Evolutionary conservation across 1,140 invertebrate genomes (phyloP), one percentile per base, ranked within the genome.

Genomic region (Dinoponera quadriceps): DNA sequence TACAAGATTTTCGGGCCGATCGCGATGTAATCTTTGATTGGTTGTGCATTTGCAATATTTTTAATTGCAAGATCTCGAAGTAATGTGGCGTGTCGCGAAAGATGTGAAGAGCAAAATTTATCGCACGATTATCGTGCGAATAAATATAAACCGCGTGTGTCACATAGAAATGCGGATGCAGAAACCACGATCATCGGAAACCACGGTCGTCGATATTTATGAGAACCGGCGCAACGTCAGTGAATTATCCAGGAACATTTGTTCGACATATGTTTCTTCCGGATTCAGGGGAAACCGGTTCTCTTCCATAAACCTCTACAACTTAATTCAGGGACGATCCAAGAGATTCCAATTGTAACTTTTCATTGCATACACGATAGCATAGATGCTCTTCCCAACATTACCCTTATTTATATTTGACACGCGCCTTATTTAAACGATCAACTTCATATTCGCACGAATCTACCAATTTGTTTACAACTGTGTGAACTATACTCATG

Each of bases 191-290:
- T n/a, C 44, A 63, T 69, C 65, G 65, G 75, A 69, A 80, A 57
- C 29, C 65, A 20, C 20, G 75, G 57, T 80, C 51, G 75, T 71
- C 65, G 75, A 80, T 80, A 80, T 80, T 80, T 80, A 80, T 59
- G 65, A 78, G 51, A 80, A 57, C 65, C 49, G 51, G 33, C 75
- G 65, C 18, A 60, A 33, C 51, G 65, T 71, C 65, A 57, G 51
- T 71, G 65, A 80, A 78, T 78, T 78, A 78, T 69, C 63, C 63
- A 63, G 51, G 18, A 78, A 80, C 75, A 80, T 80, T 80, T 80
- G 75, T 59, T 57, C 65, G 65, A 80, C 75, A 80, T 80, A 69
- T 80, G 75, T 80, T 82, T 66, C 75, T 80, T 83, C 82, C 72
- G 71, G 73, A 83, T 78, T 83, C 74, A 29, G 22, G 57, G 60